Evolutionary conservation across 2,888 invertebrate genomes (phyloP), one percentile per base, ranked within the genome.

Genomic region (Sialis fuliginosa): DNA sequence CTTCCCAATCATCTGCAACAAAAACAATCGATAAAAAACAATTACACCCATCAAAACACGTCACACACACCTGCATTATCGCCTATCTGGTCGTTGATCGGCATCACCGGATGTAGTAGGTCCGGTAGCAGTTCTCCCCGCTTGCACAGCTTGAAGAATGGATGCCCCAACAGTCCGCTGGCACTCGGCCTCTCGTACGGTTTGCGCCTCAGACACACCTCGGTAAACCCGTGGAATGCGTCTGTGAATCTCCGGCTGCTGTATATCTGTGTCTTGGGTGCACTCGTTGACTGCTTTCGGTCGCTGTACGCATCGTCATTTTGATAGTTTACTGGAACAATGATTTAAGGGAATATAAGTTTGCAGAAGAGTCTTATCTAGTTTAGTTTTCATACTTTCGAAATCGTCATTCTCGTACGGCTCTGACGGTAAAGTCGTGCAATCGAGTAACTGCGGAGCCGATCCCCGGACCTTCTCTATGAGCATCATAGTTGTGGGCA

Each of bases 401-500:
- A 31, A 9, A 9, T 63, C 61, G 35, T 56, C 53, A 53, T 58
- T 60, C 52, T 65, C 62, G 47, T 71, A 68, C 7, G 62, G 61
- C 45, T 69, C 67, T 31, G 62, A 58, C n/a, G 76, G 75, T 58
- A 79, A 74, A 12, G 84, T 85, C 7, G 79, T 74, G 54, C 74
- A 73, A 65, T 88, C 88, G 32, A 87, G 65, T 48, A 88, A 64
- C 49, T 80, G 81, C 6, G 89, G 86, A 0, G 80, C 72, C 55
- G 72, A 75, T 1, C 91, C 91, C 46, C 86, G 73, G 33, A 87
- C 73, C 65, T 93, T 93, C 66, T 92, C 91, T 4, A 87, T 82
- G 54, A 91, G 71, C 90, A 93, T 91, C 56, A 91, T 72, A 1
- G 92, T 88, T n/a, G 79, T 80, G 6, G 85, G 76, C 58, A 88